These are phyloP conservation scores for Drosophila paulistorum DNA, from an alignment of 1,140 invertebrate species.

Conservation along the genomic window DNA sequence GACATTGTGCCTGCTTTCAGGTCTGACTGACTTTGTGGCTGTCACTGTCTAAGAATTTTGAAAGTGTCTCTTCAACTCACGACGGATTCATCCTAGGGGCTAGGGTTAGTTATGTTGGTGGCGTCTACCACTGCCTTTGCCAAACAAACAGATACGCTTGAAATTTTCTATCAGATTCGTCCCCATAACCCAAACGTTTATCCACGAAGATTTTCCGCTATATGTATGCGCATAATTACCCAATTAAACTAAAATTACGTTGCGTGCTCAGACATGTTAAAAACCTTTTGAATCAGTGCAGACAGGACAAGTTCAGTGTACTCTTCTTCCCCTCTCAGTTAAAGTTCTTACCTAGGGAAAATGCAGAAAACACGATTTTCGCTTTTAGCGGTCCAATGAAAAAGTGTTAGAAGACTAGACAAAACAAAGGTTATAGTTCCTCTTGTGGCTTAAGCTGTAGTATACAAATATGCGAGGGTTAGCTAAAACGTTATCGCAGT, in stretches of 20 bases:
- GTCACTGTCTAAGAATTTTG: neutral
- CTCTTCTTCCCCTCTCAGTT: neutral
- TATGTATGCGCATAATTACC: constrained; percentile 82
- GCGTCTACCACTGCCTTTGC: constrained; percentile 5
- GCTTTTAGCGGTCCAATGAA: constrained; percentile 56
- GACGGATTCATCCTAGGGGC: constrained; percentile 60
- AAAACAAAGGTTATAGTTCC: neutral
- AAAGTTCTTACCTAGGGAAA: constrained; percentile 8
- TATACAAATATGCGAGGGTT: neutral
- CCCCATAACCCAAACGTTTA: neutral
- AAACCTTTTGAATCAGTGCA: constrained; percentile 69
- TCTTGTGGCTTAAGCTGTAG: neutral
- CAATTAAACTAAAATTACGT: constrained; percentile 82
- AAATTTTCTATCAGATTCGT: constrained; percentile 39
- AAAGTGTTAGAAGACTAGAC: constrained; percentile 8
- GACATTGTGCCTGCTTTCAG: constrained; percentile 51
- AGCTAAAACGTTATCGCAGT: constrained; percentile 40
- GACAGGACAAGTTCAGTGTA: constrained; percentile 29
- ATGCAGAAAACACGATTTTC: constrained; percentile 64
- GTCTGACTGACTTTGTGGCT: neutral
- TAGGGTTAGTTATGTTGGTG: constrained; percentile 58
- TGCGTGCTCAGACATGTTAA: constrained; percentile 83
- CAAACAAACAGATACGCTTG: constrained; percentile 41
- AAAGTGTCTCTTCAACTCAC: constrained; percentile 7
- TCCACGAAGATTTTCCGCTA: constrained; percentile 38